Evolutionary conservation across 2,113 vertebrate species (phyloP), one percentile per base, ranked within the genome.

Genomic region (Apeltes quadracus): DNA sequence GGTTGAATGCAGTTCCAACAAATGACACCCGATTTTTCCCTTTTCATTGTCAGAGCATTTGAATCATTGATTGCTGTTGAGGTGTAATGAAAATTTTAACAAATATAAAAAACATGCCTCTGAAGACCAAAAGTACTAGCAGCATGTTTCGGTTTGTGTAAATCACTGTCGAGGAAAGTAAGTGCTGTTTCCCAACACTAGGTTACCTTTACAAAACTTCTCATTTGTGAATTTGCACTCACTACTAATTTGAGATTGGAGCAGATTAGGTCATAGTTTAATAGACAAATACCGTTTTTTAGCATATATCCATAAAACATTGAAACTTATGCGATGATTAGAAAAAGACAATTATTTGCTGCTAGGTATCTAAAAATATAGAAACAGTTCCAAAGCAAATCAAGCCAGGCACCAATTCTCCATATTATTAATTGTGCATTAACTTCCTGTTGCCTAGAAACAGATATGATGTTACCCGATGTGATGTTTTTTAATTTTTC

Each of bases 401-500:
- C 78, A 88, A 89, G 84, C 62, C 69, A 85, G 71, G 81, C 61
- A 56, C 79, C 67, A 92, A 87, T 90, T 84, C 91, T 76, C 90
- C 82, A 90, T 90, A 92, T 91, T 89, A 93, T 91, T 90, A 92
- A 93, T 91, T 92, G 91, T 92, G 91, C 84, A 91, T 92, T 89
- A 90, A 89, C 57, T 87, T 85, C 69, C 59, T 53, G 90, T 94
- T 92, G 87, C 93, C 84, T 93, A 88, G 92, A 88, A 92, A 94
- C 92, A 89, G 81, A 78, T 69, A 83, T 88, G 67, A 76, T 76
- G 48, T 50, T 36, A 81, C 75, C 65, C 46, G 27, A 79, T 64
- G 77, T 67, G 87, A 91, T 75, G 82, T 82, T n/a, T n/a, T n/a
- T n/a, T n/a, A n/a, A 83, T 76, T 61, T 75, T 86, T 81, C 82